phyloP scores from a whole-genome alignment of 2,888 invertebrate genomes.

The Macrostomum cliftonense region DNA sequence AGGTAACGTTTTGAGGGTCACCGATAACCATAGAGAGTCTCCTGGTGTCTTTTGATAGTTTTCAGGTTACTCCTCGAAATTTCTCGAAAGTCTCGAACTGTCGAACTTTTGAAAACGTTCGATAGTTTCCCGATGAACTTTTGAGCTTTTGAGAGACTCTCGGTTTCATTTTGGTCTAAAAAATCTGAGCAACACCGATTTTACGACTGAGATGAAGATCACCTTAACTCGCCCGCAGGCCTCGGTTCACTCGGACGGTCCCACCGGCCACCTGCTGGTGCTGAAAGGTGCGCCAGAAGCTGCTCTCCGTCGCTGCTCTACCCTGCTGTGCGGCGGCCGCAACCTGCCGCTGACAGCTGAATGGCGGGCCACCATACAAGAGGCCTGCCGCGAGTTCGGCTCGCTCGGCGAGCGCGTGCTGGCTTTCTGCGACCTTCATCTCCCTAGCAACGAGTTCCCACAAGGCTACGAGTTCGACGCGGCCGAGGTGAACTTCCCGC shows the following conservation, averaged over 20 bases:
- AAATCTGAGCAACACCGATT: too few relatives aligned
- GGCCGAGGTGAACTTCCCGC: too few relatives aligned
- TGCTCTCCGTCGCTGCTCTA: conserved; percentile 9
- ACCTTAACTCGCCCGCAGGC: background rate
- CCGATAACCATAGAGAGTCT: too few relatives aligned
- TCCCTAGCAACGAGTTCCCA: background rate
- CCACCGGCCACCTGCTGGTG: conserved; percentile 41
- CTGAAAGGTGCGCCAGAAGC: conserved; percentile 14
- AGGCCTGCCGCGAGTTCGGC: background rate
- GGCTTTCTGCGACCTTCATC: background rate
- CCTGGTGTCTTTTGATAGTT: too few relatives aligned
- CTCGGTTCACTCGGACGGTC: background rate
- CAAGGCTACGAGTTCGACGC: background rate
- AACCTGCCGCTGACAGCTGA: conserved; percentile 4
- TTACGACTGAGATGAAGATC: too few relatives aligned
- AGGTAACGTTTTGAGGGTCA: too few relatives aligned
- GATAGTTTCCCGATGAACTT: too few relatives aligned
- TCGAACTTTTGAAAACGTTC: too few relatives aligned
- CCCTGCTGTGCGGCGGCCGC: conserved; percentile 10
- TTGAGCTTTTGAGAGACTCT: too few relatives aligned
- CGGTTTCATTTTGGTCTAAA: too few relatives aligned
- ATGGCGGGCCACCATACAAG: background rate
- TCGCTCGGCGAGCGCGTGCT: background rate
- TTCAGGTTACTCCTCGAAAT: too few relatives aligned
- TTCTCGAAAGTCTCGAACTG: too few relatives aligned